Percentiles rank a stretch among this genome's conserved stretches.
phyloP scores from a whole-genome alignment of 2,888 invertebrate genomes.

The Beris morrisii region DNA sequence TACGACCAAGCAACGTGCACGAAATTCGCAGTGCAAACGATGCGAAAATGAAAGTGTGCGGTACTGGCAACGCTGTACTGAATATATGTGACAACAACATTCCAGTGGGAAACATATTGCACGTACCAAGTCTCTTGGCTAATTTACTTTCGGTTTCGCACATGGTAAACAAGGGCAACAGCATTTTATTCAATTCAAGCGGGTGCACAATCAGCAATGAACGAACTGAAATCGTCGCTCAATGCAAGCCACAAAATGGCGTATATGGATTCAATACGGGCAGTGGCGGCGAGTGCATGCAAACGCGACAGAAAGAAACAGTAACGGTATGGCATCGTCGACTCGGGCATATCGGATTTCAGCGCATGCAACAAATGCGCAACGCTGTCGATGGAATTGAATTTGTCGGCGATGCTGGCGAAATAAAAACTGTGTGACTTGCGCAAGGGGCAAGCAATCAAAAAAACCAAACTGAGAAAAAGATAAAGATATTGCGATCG shows the following conservation, averaged over 20 bases:
- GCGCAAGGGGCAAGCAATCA: slow-evolving; percentile 42
- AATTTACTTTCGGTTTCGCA: slow-evolving; percentile 40
- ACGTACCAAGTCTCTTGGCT: slow-evolving; percentile 33
- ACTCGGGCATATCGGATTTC: not conserved
- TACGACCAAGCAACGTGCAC: too few species aligned
- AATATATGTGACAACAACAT: too few species aligned
- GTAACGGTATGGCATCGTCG: slow-evolving; percentile 34
- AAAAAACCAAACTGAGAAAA: too few species aligned
- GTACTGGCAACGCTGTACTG: too few species aligned
- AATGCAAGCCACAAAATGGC: too few species aligned
- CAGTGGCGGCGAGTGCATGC: not conserved
- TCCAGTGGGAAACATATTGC: slow-evolving; percentile 23
- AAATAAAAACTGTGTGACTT: not conserved
- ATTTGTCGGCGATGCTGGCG: not conserved
- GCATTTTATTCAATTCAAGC: too few species aligned
- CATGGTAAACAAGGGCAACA: slow-evolving; percentile 24
- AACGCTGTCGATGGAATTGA: not conserved
- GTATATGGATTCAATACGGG: not conserved
- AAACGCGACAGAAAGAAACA: not conserved
- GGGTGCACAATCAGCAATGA: too few species aligned
- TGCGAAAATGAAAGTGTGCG: too few species aligned
- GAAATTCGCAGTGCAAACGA: too few species aligned
- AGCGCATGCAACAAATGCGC: not conserved
- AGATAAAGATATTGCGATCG: too few species aligned
- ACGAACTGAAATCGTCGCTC: too few species aligned